Percentiles rank a stretch among this genome's conserved stretches.
phyloP scores from a whole-genome alignment of 2,888 invertebrate species.

The Nectonema munidae region DNA sequence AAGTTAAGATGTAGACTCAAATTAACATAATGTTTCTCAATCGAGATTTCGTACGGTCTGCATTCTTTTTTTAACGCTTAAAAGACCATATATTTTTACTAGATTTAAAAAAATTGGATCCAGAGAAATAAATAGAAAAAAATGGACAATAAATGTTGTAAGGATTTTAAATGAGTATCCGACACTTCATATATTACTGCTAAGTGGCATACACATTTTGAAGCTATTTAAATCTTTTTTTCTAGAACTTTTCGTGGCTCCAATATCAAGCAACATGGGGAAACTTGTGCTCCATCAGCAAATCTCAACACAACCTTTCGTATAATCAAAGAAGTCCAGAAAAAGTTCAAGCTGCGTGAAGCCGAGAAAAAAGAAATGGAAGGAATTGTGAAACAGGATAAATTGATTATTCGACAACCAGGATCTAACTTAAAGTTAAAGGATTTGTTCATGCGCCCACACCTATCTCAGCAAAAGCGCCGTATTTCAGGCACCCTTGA shows the following conservation, averaged over 20 bases:
- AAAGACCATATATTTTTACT: no score
- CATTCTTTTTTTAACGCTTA: no score
- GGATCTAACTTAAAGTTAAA: conserved; percentile 90
- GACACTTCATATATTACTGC: no score
- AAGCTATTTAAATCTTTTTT: no score
- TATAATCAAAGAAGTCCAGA: conserved; percentile 91
- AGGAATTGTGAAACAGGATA: conserved; percentile 85
- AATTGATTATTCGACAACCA: conserved; percentile 56
- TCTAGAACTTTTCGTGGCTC: conserved; percentile 57
- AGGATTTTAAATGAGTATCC: no score
- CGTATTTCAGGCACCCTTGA: conserved; percentile 36
- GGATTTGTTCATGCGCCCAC: conserved; percentile 88
- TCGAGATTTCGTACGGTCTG: no score
- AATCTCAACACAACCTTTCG: conserved; percentile 85
- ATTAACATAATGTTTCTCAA: no score
- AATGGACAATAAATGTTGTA: no score
- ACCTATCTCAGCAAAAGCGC: conserved; percentile 60
- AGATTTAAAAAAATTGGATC: no score
- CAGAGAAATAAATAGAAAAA: no score
- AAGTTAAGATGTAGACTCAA: no score
- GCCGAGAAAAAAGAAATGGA: conserved; percentile 94
- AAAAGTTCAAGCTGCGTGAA: conserved; percentile 83
- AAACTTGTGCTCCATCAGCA: conserved; percentile 58
- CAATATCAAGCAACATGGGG: conserved; percentile 72
- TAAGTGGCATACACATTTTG: no score